These are phyloP conservation scores for Ceratotherium simum DNA, from an alignment of 2,113 vertebrate genomes.

Conservation along the genomic window DNA sequence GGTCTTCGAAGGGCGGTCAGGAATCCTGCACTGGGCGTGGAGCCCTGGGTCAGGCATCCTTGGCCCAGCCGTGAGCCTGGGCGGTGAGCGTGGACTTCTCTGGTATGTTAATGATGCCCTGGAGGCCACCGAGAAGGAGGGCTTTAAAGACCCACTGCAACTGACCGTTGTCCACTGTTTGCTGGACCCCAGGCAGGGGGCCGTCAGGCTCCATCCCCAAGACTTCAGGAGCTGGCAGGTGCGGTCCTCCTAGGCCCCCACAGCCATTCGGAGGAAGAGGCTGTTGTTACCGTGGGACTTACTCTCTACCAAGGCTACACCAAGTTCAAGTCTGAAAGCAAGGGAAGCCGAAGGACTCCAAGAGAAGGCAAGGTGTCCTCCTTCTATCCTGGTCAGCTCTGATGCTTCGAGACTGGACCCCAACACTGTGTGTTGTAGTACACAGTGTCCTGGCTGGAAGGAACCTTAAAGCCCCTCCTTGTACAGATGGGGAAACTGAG, in stretches of 20 bases:
- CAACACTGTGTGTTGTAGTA: rapidly evolving
- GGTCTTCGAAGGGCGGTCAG: background rate
- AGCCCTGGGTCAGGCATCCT: background rate
- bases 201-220: no score
- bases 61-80: background rate
- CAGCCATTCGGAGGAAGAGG: background rate
- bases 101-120: no score
- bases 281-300: rapidly evolving
- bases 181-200: conserved; percentile 56
- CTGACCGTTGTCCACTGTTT: background rate
- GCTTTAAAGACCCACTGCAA: conserved; percentile 50
- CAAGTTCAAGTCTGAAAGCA: background rate
- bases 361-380: background rate
- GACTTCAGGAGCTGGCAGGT: background rate
- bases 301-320: no score
- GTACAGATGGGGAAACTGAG: background rate
- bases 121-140: rapidly evolving
- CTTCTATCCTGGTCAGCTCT: background rate
- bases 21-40: background rate
- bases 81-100: background rate
- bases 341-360: background rate
- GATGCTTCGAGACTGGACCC: background rate
- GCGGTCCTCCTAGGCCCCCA: background rate
- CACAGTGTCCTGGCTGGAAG: background rate
- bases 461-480: background rate